phyloP scores from a whole-genome alignment of 2,113 vertebrate species.

The Corydoras maculifer region DNA sequence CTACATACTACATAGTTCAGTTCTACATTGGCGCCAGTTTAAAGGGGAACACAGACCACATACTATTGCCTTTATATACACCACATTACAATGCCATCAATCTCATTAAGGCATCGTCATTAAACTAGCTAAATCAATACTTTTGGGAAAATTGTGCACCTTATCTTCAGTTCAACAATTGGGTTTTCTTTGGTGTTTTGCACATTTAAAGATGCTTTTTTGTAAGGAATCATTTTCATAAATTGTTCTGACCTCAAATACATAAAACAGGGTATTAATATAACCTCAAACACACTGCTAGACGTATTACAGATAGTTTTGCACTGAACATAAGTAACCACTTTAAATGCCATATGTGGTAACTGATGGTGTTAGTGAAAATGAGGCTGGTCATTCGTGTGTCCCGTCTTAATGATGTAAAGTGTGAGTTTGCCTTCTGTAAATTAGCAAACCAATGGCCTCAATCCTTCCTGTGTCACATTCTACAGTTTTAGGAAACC shows the following conservation, averaged over 20 bases:
- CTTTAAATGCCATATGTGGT: not conserved
- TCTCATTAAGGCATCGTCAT: too few relatives aligned
- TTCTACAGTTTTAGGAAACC: not conserved
- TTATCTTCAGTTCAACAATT: too few relatives aligned
- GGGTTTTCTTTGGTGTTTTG: too few relatives aligned
- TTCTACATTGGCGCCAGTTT: too few relatives aligned
- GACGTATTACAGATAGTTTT: constrained; percentile 10
- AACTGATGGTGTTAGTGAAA: constrained; percentile 10
- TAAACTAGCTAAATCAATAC: too few relatives aligned
- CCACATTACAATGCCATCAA: too few relatives aligned
- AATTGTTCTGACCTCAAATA: not conserved
- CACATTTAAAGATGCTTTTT: too few relatives aligned
- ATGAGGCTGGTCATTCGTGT: constrained; percentile 25
- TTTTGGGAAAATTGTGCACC: too few relatives aligned
- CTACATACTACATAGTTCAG: too few relatives aligned
- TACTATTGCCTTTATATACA: too few relatives aligned
- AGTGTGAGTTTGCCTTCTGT: constrained; percentile 39
- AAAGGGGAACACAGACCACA: too few relatives aligned
- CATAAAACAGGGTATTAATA: constrained; percentile 6
- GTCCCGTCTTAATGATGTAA: constrained; percentile 20
- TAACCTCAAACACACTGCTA: constrained; percentile 9
- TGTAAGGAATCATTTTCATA: too few relatives aligned
- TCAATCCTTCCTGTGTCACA: constrained; percentile 30
- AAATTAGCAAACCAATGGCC: constrained; percentile 14
- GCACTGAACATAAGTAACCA: constrained; percentile 17